A percentile compares a stretch with the other conserved stretches of the same genome.
Evolutionary conservation across 2,113 vertebrate genomes (phyloP).

Genomic region (Eonycteris spelaea): DNA sequence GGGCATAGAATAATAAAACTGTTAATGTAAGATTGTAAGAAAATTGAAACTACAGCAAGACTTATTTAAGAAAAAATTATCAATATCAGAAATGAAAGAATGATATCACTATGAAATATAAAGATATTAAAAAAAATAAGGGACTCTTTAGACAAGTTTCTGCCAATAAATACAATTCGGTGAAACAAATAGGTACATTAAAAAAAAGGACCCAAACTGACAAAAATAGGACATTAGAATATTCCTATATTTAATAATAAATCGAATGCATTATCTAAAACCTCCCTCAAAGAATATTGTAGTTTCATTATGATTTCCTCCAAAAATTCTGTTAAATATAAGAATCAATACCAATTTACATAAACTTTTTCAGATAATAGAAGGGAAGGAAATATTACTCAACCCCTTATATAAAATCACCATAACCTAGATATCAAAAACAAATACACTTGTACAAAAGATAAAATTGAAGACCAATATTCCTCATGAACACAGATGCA

Average conservation of each 20-base stretch:
- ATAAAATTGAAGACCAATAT: neutral
- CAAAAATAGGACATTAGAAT: neutral
- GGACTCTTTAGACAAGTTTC: neutral
- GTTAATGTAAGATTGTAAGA: neutral
- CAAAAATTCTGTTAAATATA: neutral
- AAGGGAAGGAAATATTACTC: neutral
- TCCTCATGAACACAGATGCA: neutral
- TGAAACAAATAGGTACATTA: neutral
- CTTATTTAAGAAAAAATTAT: neutral
- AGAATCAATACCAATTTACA: neutral
- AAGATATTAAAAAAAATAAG: neutral
- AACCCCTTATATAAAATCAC: neutral
- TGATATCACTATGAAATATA: neutral
- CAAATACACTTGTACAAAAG: neutral
- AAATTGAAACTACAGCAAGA: neutral
- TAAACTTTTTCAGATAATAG: neutral
- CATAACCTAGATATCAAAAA: neutral
- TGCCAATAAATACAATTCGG: neutral
- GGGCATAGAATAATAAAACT: neutral
- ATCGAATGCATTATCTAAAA: neutral
- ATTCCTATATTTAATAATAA: neutral
- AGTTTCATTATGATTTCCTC: neutral
- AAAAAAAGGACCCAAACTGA: neutral
- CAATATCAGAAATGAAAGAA: neutral
- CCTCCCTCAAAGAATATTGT: neutral